Evolutionary conservation across 2,797 vertebrate species (phyloP), one percentile per base, ranked within the genome.

Genomic region (Lutjanus argentimaculatus): DNA sequence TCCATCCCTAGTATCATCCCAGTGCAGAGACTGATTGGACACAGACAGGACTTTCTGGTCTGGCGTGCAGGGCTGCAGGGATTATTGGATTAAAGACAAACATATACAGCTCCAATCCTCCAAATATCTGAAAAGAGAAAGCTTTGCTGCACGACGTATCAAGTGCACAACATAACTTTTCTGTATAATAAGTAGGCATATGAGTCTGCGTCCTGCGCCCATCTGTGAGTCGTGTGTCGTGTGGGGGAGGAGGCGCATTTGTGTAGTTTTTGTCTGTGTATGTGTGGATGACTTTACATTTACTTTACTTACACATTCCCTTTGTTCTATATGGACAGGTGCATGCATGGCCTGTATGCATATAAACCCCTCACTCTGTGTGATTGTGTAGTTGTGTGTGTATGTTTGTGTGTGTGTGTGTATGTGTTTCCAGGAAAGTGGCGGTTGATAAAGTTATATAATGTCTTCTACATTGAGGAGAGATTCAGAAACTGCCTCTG

Each of bases 371-470:
- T 46, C 12, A 15, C 49, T 67, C 21, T 77, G 15, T 53, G 77
- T 59, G 30, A 13, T 52, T 42, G 57, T 75, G 53, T 61, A 22
- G 12, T 30, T 56, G n/a, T 12, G 14, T 43, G 51, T 83, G 53
- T 64, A 56, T 51, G 43, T 71, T 45, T 36, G 48, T 43, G 67
- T 55, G 59, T 19, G 45, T 45, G 64, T 75, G 70, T 46, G 45
- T 58, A 48, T 62, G 52, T 79, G 16, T 63, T 19, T 65, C 42
- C 40, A 67, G 40, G 43, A 67, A 57, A 72, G 66, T 79, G 78
- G 57, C 4, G 16, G 66, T 72, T 79, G 61, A 25, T 56, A 56
- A 84, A 79, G 62, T 88, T 85, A 89, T 52, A 72, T 86, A 87
- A 88, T 77, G 59, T 85, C 67, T 77, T 81, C 46, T 56, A 75